phyloP scores from a whole-genome alignment of 2,888 invertebrate genomes.

The Stegophylla sp. region DNA sequence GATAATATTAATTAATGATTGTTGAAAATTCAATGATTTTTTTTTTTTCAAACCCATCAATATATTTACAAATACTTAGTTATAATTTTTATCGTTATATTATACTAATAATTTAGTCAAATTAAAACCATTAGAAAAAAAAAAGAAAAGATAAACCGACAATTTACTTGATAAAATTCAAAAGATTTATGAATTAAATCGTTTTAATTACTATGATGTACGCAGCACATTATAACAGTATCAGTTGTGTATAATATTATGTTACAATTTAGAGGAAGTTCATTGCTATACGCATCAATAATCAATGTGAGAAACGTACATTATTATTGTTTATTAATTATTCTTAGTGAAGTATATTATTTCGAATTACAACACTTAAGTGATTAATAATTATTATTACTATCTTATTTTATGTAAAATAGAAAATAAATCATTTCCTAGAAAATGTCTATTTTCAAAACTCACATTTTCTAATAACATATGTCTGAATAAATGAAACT shows the following conservation, averaged over 20 bases:
- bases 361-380: too few species aligned
- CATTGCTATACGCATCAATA: conserved; percentile 12
- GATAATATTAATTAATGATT: conserved; percentile 5
- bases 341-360: too few species aligned
- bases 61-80: too few species aligned
- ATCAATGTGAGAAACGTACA: background rate
- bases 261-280: conserved; percentile 23
- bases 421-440: too few species aligned
- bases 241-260: background rate
- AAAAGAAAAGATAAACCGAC: background rate
- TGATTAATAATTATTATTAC: too few species aligned
- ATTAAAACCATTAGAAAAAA: background rate
- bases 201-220: background rate
- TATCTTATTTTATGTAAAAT: too few species aligned
- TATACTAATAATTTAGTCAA: background rate
- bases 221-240: conserved; percentile 13
- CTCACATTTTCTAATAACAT: too few species aligned
- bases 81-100: background rate
- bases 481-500: too few species aligned
- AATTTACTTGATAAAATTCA: background rate
- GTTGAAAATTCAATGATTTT: background rate
- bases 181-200: conserved; percentile 12
- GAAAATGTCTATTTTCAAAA: too few species aligned
- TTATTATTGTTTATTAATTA: background rate
- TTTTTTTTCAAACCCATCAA: background rate